Evolutionary conservation across 1,140 invertebrate genomes (phyloP).

Genomic region (Drosophila gunungcola): DNA sequence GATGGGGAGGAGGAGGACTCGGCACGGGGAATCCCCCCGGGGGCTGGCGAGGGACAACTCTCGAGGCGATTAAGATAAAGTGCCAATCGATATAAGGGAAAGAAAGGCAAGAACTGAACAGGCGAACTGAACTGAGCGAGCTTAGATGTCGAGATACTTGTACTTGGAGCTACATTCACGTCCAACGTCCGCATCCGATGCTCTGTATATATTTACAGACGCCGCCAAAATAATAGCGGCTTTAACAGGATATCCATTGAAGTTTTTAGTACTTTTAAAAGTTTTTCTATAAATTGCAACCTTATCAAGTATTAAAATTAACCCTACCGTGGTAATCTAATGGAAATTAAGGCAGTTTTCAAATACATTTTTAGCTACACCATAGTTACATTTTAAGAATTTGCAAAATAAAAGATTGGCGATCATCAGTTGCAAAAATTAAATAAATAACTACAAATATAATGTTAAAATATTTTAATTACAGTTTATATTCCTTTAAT

Average conservation of each 20-base stretch:
- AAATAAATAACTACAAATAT: too few species aligned
- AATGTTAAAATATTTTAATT: too few species aligned
- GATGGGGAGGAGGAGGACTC: slow-evolving; percentile 1
- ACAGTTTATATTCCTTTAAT: too few species aligned
- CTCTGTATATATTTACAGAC: slow-evolving; percentile 35
- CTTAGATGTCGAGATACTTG: slow-evolving; percentile 49
- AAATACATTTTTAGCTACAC: too few species aligned
- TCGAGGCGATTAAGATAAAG: slow-evolving; percentile 82
- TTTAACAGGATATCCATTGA: not conserved
- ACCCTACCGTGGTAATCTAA: too few species aligned
- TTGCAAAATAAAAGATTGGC: too few species aligned
- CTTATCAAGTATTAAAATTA: too few species aligned
- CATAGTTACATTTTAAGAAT: too few species aligned
- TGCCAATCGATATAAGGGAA: slow-evolving; percentile 83
- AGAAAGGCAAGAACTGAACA: slow-evolving; percentile 66
- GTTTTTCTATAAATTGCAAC: too few species aligned
- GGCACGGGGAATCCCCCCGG: slow-evolving; percentile 45
- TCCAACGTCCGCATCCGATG: slow-evolving; percentile 43
- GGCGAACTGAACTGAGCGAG: slow-evolving; percentile 35
- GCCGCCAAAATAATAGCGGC: slow-evolving; percentile 1
- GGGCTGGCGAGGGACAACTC: slow-evolving; percentile 64
- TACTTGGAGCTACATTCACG: slow-evolving; percentile 55
- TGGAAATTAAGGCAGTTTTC: too few species aligned
- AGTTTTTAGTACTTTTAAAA: too few species aligned
- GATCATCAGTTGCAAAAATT: too few species aligned